These are phyloP conservation scores for Lithobates pipiens DNA, from an alignment of 2,797 vertebrate species.

Conservation along the genomic window DNA sequence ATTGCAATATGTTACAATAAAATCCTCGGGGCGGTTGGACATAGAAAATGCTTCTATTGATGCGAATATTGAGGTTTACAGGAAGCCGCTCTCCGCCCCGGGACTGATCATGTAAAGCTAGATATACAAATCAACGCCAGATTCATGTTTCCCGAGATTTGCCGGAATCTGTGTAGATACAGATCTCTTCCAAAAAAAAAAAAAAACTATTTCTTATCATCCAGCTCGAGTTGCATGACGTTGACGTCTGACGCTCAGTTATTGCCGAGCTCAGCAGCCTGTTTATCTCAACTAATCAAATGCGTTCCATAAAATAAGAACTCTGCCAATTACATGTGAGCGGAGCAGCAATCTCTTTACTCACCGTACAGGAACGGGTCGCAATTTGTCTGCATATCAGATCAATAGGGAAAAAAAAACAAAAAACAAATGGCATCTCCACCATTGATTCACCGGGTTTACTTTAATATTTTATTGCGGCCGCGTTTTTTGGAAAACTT, in stretches of 20 bases:
- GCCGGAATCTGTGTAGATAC: constrained; percentile 22
- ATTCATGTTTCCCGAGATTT: not conserved
- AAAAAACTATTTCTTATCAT: constrained; percentile 24
- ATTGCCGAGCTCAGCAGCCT: constrained; percentile 34
- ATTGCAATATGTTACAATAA: no score
- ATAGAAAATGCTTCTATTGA: no score
- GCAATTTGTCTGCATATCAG: constrained; percentile 40
- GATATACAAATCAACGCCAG: constrained; percentile 12
- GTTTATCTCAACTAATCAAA: constrained; percentile 18
- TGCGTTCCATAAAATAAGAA: constrained; percentile 22
- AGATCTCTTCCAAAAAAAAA: constrained; percentile 26
- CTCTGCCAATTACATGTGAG: constrained; percentile 31
- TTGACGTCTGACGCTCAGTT: constrained; percentile 9
- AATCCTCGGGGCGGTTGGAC: no score
- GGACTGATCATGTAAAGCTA: not conserved
- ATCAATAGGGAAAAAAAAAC: constrained; percentile 46
- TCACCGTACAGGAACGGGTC: constrained; percentile 3
- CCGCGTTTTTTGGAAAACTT: constrained; percentile 11
- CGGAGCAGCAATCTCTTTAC: constrained; percentile 31
- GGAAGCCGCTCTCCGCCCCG: not conserved
- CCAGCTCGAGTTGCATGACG: constrained; percentile 26
- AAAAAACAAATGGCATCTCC: constrained; percentile 49
- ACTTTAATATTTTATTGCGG: constrained; percentile 34
- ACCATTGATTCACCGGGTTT: constrained; percentile 34
- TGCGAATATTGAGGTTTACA: not conserved